A percentile compares a stretch with the other conserved stretches of the same genome.
Evolutionary conservation across 2,797 vertebrate genomes (phyloP).

Genomic region (Paramormyrops hopkinsi): DNA sequence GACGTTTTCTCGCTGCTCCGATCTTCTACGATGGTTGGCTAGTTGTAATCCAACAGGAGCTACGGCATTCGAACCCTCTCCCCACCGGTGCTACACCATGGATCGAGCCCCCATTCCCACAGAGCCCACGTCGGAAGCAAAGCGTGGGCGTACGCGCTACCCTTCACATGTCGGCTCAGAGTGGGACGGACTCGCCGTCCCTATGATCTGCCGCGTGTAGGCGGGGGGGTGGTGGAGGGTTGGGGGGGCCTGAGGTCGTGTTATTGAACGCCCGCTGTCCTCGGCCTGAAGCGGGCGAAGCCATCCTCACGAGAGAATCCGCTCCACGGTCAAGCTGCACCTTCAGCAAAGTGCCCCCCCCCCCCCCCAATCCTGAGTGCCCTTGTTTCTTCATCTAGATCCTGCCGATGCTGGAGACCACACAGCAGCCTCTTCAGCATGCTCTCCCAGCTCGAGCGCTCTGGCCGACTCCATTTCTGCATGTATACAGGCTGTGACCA

Average conservation of each 20-base stretch:
- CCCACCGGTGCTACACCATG: too few relatives aligned
- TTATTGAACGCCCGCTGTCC: not conserved
- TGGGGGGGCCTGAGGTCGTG: not conserved
- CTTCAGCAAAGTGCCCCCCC: not conserved
- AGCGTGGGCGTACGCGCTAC: not conserved
- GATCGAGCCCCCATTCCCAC: not conserved
- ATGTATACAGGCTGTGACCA: not conserved
- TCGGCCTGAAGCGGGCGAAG: not conserved
- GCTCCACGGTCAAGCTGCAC: not conserved
- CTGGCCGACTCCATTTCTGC: not conserved
- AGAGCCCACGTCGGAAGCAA: not conserved
- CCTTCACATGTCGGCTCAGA: conserved; percentile 28
- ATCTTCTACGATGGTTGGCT: not conserved
- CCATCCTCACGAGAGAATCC: not conserved
- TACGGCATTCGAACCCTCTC: not conserved
- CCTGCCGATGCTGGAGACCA: not conserved
- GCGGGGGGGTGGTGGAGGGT: not conserved
- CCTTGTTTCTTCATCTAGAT: not conserved
- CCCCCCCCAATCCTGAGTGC: not conserved
- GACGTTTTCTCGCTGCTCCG: not conserved
- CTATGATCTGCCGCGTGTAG: conserved; percentile 14
- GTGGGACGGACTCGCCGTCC: conserved; percentile 20
- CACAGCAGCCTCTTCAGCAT: not conserved
- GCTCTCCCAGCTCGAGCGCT: not conserved
- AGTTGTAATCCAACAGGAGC: not conserved